phyloP scores from a whole-genome alignment of 2,888 invertebrate genomes.

The Chrysolina oricalcia region DNA sequence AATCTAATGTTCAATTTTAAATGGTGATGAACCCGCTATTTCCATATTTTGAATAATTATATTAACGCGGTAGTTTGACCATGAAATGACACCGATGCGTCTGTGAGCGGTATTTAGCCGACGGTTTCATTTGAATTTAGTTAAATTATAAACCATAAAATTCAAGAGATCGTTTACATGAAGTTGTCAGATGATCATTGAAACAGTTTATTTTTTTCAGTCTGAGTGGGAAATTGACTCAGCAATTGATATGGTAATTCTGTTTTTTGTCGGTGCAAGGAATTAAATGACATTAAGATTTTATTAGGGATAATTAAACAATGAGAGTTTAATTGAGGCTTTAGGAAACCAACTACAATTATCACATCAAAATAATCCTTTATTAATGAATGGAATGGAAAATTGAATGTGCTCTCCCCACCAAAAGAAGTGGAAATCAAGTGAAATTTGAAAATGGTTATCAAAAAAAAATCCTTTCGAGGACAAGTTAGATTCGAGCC shows the following conservation, averaged over 20 bases:
- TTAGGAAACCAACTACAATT: no score
- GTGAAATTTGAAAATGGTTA: no score
- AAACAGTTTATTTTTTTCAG: background rate
- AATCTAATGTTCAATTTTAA: slow-evolving; percentile 40
- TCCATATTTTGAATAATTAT: slow-evolving; percentile 44
- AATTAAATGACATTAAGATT: background rate
- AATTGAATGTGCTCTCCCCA: no score
- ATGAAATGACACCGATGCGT: slow-evolving; percentile 27
- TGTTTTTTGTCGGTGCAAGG: slow-evolving; percentile 1
- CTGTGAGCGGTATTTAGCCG: slow-evolving; percentile 23
- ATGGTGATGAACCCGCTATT: slow-evolving; percentile 42
- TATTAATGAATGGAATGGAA: no score
- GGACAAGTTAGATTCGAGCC: no score
- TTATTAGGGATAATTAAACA: background rate
- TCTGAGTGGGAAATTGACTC: background rate
- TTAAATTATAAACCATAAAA: slow-evolving; percentile 30
- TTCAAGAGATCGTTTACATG: background rate
- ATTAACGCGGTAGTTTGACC: slow-evolving; percentile 39
- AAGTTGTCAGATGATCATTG: background rate
- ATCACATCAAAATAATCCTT: no score
- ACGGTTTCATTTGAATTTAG: slow-evolving; percentile 28
- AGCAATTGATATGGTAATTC: slow-evolving; percentile 13
- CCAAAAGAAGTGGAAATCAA: no score
- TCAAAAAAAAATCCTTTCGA: no score
- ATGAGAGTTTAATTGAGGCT: background rate